phyloP scores from a whole-genome alignment of 2,888 invertebrate species.

The Apodemia mormo region DNA sequence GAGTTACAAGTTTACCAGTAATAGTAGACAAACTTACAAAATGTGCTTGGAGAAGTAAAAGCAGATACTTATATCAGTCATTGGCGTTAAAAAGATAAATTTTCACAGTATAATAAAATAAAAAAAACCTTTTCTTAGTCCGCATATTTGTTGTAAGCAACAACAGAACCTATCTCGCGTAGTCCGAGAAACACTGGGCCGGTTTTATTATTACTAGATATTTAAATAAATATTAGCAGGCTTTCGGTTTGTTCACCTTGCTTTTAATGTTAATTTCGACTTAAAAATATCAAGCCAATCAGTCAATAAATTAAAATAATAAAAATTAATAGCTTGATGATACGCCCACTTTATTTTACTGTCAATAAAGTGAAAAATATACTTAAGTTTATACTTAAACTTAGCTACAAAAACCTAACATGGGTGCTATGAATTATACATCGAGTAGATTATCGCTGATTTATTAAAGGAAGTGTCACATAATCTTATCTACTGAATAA shows the following conservation, averaged over 20 bases:
- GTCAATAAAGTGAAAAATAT: background rate
- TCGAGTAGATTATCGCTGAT: slow-evolving; percentile 1
- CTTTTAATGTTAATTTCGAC: background rate
- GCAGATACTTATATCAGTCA: no score
- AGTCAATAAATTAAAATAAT: background rate
- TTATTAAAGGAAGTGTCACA: slow-evolving; percentile 15
- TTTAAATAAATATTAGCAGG: background rate
- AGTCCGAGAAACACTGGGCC: no score
- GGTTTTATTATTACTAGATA: background rate
- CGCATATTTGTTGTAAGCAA: no score
- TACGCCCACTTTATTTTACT: background rate
- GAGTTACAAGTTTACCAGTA: no score
- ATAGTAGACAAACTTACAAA: no score
- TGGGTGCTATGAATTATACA: slow-evolving; percentile 8
- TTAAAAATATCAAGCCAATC: background rate
- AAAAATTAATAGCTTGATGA: background rate
- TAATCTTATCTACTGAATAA: slow-evolving; percentile 17
- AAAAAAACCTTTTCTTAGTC: no score
- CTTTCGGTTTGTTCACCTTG: background rate
- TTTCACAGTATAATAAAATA: no score
- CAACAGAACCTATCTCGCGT: no score
- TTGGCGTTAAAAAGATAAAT: no score
- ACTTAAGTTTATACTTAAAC: background rate
- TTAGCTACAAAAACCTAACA: slow-evolving; percentile 1
- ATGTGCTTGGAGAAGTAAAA: no score